Base-by-base conservation (phyloP, 2,888 invertebrate genomes). In the Brachypterus glaber region DNA sequence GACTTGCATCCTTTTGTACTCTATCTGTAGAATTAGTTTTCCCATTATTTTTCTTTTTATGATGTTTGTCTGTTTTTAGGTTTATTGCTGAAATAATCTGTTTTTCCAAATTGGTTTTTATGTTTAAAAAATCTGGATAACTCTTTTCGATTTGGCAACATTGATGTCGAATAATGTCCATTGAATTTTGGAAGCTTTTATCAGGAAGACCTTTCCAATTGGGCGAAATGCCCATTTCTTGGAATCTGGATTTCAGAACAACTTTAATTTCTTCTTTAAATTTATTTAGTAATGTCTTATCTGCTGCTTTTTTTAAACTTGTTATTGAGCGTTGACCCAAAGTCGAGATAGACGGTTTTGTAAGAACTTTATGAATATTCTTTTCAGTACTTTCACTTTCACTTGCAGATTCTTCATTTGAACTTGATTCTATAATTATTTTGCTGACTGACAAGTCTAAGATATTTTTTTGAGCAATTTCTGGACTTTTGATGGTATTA, bases 141-240 rank as follows among this genome's bases (percentile, higher is more conserved):
- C 18, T 45, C 49, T 77, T 79, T 27, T 70, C 60, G 53, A 72
- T 69, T 2, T 72, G 51, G 50, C 68, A 72, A 39, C 72, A 69
- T 53, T 75, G 71, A 56, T 77, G 74, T 41, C 68, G 70, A 25
- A 80, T 56, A 39, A 72, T 70, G 34, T 68, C 65, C 45, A 73
- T 64, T 48, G 75, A 74, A 51, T 73, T 75, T 39, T 70, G 66
- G 50, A 70, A 79, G 8, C 73, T 66, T 43, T 62, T 68, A 46
- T 64, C 59, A 1, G 77, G 72, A 46, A 80, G 58, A 35, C 74
- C 71, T 26, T 64, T 68, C 70, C 75, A 78, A 17, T 75, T 68
- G 2, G 78, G 75, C 53, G 78, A 78, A 13, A 81, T 70, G 9
- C 80, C 80, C 32, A 76, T 62, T 40, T 72, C 67, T 43, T 68